These are phyloP conservation scores for Campylomormyrus tamandua DNA, from an alignment of 2,113 vertebrate genomes.

Conservation along the genomic window DNA sequence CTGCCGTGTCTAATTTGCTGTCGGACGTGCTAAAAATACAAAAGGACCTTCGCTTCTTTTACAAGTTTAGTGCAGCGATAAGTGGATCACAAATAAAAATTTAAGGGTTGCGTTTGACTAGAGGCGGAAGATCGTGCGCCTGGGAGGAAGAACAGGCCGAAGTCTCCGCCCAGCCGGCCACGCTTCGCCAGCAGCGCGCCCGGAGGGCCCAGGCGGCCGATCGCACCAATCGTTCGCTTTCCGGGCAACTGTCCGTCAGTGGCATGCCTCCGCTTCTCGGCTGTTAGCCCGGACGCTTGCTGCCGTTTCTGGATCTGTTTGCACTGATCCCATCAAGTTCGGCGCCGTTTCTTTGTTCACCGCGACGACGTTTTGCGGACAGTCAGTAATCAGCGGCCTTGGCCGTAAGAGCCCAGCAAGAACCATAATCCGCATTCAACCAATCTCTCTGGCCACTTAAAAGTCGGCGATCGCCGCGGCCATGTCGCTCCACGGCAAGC, in stretches of 20 bases:
- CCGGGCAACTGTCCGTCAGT: not conserved
- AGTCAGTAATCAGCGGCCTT: not conserved
- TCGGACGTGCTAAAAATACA: not conserved
- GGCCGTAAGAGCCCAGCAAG: not conserved
- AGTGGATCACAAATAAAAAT: not conserved
- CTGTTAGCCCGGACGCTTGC: not conserved
- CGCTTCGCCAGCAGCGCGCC: not conserved
- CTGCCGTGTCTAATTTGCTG: not conserved
- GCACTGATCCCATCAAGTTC: not conserved
- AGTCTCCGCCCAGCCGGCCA: not conserved
- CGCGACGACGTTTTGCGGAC: not conserved
- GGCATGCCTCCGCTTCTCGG: not conserved
- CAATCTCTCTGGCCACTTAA: not conserved
- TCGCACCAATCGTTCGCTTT: not conserved
- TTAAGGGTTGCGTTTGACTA: not conserved
- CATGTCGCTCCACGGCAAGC: constrained; percentile 97
- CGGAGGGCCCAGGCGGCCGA: not conserved
- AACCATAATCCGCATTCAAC: not conserved
- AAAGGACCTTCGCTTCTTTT: not conserved
- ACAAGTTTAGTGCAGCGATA: not conserved
- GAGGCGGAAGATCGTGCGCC: not conserved
- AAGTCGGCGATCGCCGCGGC: not conserved
- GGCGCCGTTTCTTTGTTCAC: not conserved
- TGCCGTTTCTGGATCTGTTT: not conserved
- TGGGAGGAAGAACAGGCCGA: not conserved